Evolutionary conservation across 2,888 invertebrate genomes (phyloP).

Genomic region (Plemyria rubiginata): DNA sequence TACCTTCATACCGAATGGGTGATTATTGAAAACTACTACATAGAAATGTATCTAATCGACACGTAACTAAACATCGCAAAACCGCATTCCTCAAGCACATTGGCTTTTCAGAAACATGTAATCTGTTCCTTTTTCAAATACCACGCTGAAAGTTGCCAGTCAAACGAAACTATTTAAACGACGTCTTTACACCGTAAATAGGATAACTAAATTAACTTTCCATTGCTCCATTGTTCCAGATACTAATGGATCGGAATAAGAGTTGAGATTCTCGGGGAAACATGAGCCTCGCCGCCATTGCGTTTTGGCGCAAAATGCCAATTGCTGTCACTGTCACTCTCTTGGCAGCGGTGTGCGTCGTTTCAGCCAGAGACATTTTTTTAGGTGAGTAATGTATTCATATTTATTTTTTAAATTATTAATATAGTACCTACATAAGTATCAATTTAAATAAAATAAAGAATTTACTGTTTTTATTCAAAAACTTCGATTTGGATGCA

Average conservation of each 20-base stretch:
- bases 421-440: too few species aligned
- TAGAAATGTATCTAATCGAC: too few species aligned
- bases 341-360: conserved; percentile 61
- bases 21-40: too few species aligned
- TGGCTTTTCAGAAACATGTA: not conserved
- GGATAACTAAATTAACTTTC: conserved; percentile 28
- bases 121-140: conserved; percentile 19
- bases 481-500: too few species aligned
- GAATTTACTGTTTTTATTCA: too few species aligned
- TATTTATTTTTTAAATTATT: not conserved
- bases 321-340: conserved; percentile 62
- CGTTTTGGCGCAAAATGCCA: conserved; percentile 78
- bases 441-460: too few species aligned
- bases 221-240: conserved; percentile 68
- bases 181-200: conserved; percentile 18
- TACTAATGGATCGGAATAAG: conserved; percentile 79
- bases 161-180: conserved; percentile 12
- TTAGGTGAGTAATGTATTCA: conserved; percentile 63
- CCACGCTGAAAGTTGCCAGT: conserved; percentile 15
- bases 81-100: not conserved
- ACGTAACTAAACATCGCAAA: too few species aligned
- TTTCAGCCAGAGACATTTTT: conserved; percentile 72
- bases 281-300: conserved; percentile 71
- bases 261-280: conserved; percentile 68
- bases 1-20: too few species aligned